Conservation (phyloP, 2,797 vertebrate species). For the Neostethus bicornis region DNA sequence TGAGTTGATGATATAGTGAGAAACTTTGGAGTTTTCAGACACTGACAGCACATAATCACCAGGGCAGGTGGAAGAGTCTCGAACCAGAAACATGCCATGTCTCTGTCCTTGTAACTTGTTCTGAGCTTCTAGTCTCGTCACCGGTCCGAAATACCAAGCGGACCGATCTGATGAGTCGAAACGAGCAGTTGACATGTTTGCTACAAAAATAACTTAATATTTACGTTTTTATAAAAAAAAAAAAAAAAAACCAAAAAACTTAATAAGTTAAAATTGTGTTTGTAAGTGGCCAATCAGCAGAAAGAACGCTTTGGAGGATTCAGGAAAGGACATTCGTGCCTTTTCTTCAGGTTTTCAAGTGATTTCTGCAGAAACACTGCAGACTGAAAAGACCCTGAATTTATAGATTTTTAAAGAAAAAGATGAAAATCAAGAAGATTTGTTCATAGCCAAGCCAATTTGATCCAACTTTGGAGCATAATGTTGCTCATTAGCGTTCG, state of each 20-base stretch:
- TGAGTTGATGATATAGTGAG: constrained; percentile 99
- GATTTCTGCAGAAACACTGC: constrained; percentile 43
- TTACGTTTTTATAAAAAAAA: constrained; percentile 4
- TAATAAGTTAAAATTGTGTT: constrained; percentile 59
- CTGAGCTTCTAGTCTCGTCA: constrained; percentile 94
- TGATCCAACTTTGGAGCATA: constrained; percentile 74
- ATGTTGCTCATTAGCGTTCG: constrained; percentile 47
- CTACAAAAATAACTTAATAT: constrained; percentile 61
- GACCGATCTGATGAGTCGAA: constrained; percentile 95
- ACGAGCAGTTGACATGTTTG: constrained; percentile 88
- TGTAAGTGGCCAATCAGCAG: constrained; percentile 34
- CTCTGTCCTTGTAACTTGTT: constrained; percentile 92
- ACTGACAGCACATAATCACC: constrained; percentile 98
- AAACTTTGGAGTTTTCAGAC: constrained; percentile 96
- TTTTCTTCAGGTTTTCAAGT: constrained; percentile 20
- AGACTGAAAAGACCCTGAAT: constrained; percentile 24
- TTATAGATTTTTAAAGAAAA: constrained; percentile 8
- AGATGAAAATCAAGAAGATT: constrained; percentile 57
- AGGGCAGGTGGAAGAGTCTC: constrained; percentile 96
- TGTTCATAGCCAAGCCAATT: constrained; percentile 68
- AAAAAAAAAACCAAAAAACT: constrained; percentile 13
- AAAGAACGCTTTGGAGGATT: constrained; percentile 36
- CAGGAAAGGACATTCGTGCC: constrained; percentile 57
- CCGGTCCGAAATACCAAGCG: constrained; percentile 95
- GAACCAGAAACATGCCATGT: constrained; percentile 94